These are phyloP conservation scores for Apeira syringaria DNA, from an alignment of 2,888 invertebrate species.

Conservation along the genomic window DNA sequence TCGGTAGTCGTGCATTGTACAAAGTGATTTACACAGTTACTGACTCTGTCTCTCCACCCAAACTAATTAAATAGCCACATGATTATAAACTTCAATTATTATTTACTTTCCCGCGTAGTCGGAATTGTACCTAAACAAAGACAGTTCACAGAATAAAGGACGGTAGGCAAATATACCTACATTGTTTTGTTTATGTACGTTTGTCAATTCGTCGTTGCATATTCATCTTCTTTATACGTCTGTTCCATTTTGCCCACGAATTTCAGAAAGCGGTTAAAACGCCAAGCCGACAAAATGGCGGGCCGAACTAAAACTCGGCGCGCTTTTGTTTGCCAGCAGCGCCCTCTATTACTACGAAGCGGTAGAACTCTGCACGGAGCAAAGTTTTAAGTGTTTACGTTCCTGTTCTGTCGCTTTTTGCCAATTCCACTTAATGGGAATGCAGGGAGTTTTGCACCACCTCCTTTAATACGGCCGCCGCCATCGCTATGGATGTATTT, in stretches of 20 bases:
- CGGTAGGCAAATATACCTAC: background rate
- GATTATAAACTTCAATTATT: constrained; percentile 36
- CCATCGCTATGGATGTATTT: constrained; percentile 53
- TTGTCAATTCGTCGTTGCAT: constrained; percentile 61
- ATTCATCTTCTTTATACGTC: constrained; percentile 65
- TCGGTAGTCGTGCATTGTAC: constrained; percentile 28
- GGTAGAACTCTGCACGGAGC: constrained; percentile 58
- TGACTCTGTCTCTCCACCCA: constrained; percentile 22
- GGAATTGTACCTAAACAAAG: constrained; percentile 29
- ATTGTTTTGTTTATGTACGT: constrained; percentile 10
- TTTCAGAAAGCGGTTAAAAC: constrained; percentile 64
- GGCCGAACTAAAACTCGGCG: constrained; percentile 61
- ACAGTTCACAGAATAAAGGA: constrained; percentile 26
- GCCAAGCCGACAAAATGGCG: constrained; percentile 66
- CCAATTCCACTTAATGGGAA: constrained; percentile 76
- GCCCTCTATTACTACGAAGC: constrained; percentile 65
- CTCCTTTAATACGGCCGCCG: constrained; percentile 67
- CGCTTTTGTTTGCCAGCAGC: constrained; percentile 74
- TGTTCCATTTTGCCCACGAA: constrained; percentile 57
- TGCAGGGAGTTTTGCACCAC: constrained; percentile 64
- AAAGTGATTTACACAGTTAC: constrained; percentile 39
- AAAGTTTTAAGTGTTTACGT: constrained; percentile 82
- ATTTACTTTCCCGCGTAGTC: constrained; percentile 31
- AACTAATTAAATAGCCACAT: constrained; percentile 44
- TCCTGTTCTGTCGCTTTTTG: constrained; percentile 79